Percentiles rank a stretch among this genome's conserved stretches.
phyloP scores from a whole-genome alignment of 37 sponge, comb jelly and placozoan species.

The Chondrosia reniformis region DNA sequence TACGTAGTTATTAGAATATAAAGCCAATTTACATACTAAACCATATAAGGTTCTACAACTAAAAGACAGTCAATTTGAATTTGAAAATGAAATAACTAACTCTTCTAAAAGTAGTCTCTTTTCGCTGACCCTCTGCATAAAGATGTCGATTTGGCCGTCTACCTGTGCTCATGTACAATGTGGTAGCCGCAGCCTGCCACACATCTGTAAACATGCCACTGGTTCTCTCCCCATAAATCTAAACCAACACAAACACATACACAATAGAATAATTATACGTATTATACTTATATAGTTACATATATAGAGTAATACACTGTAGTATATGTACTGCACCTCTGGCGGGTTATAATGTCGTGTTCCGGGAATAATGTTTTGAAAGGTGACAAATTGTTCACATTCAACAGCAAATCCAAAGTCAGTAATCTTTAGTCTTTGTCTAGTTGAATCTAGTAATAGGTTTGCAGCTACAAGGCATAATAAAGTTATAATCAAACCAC shows the following conservation, averaged over 20 bases:
- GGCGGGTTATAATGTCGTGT: conserved; percentile 12
- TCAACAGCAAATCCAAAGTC: conserved; percentile 19
- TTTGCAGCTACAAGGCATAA: conserved; percentile 14
- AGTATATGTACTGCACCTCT: not conserved
- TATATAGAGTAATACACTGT: not conserved
- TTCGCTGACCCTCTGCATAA: not conserved
- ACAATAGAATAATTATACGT: not conserved
- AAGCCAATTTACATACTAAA: too few relatives aligned
- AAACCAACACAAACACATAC: not conserved
- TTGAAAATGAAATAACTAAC: too few relatives aligned
- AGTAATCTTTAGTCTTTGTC: conserved; percentile 2
- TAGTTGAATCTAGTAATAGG: conserved; percentile 3
- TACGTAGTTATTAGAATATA: too few relatives aligned
- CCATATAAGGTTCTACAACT: too few relatives aligned
- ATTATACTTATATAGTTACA: not conserved
- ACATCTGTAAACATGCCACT: not conserved
- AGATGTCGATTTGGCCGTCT: not conserved
- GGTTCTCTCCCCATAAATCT: not conserved
- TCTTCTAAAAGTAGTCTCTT: not conserved
- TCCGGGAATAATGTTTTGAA: not conserved
- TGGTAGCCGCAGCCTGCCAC: conserved; percentile 20
- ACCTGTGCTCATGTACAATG: conserved; percentile 12
- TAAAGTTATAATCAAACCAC: too few relatives aligned
- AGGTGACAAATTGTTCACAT: not conserved
- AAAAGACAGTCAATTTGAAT: too few relatives aligned